Evolutionary conservation across 2,113 vertebrate genomes (phyloP).

Genomic region (Gambusia holbrooki): DNA sequence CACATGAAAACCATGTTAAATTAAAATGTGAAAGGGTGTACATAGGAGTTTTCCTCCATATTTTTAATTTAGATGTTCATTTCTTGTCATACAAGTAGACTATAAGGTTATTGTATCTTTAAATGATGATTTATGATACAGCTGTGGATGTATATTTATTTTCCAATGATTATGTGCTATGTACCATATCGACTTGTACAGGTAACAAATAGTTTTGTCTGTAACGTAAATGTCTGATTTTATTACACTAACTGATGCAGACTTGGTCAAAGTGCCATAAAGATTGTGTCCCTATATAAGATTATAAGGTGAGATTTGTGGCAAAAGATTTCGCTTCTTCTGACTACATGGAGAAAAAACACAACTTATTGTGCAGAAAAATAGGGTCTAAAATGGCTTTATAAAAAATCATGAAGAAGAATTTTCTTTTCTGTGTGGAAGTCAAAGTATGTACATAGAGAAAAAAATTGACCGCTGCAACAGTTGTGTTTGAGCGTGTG

Average conservation of each 20-base stretch:
- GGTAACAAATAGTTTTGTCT: constrained; percentile 33
- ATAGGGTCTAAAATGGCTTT: background rate
- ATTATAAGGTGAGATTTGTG: constrained; percentile 20
- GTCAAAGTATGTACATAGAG: background rate
- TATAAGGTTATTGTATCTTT: constrained; percentile 51
- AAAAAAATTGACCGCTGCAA: constrained; percentile 23
- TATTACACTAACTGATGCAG: constrained; percentile 20
- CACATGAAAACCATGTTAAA: background rate
- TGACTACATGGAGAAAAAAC: constrained; percentile 10
- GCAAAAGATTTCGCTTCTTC: constrained; percentile 14
- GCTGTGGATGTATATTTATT: constrained; percentile 59
- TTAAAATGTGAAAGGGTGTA: constrained; percentile 32
- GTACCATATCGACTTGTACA: constrained; percentile 48
- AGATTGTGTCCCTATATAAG: constrained; percentile 37
- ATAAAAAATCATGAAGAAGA: background rate
- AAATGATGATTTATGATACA: constrained; percentile 10
- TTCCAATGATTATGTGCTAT: constrained; percentile 46
- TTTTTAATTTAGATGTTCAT: constrained; percentile 38
- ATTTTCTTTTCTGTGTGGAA: constrained; percentile 2
- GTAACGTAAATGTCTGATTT: constrained; percentile 10
- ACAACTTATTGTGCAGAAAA: constrained; percentile 13
- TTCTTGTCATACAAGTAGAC: constrained; percentile 28
- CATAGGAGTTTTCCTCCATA: constrained; percentile 23
- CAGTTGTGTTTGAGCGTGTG: constrained; percentile 39
- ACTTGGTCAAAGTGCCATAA: constrained; percentile 52